Evolutionary conservation across 2,113 vertebrate genomes (phyloP).

Genomic region (Rattus rattus): DNA sequence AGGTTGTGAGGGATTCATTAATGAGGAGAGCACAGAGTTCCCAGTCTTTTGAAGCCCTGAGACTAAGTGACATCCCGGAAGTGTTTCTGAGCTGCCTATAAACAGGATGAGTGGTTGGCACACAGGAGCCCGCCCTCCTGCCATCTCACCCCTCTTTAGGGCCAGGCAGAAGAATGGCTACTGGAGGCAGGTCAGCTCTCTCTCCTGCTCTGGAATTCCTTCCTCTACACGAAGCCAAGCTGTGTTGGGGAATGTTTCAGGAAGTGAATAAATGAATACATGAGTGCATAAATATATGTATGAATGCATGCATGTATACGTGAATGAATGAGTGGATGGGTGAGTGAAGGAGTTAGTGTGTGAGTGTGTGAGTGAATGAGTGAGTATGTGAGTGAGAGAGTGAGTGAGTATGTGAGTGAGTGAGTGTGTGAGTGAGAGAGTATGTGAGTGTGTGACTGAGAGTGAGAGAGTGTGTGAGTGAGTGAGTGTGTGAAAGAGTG

Average conservation of each 20-base stretch:
- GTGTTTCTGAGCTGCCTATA: background rate
- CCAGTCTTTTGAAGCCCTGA: background rate
- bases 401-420: no score
- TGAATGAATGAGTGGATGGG: background rate
- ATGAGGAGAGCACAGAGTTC: background rate
- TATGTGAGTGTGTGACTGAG: no score
- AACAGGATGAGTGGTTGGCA: background rate
- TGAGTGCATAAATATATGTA: background rate
- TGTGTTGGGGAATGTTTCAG: background rate
- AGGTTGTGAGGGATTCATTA: background rate
- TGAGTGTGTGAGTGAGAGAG: no score
- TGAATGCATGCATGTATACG: no score
- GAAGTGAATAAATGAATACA: background rate
- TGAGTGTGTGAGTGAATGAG: fast-evolving
- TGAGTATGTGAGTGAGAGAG: no score
- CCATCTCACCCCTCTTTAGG: background rate
- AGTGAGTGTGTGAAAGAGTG: no score
- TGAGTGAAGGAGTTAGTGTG: no score
- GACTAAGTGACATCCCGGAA: background rate
- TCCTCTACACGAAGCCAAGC: background rate
- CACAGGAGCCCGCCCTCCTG: background rate
- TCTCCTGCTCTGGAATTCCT: background rate
- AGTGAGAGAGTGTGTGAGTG: no score
- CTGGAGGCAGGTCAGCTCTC: background rate
- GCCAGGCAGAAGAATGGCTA: background rate